Base-by-base conservation (phyloP, 2,113 vertebrate species). In the Plecotus auritus region DNA sequence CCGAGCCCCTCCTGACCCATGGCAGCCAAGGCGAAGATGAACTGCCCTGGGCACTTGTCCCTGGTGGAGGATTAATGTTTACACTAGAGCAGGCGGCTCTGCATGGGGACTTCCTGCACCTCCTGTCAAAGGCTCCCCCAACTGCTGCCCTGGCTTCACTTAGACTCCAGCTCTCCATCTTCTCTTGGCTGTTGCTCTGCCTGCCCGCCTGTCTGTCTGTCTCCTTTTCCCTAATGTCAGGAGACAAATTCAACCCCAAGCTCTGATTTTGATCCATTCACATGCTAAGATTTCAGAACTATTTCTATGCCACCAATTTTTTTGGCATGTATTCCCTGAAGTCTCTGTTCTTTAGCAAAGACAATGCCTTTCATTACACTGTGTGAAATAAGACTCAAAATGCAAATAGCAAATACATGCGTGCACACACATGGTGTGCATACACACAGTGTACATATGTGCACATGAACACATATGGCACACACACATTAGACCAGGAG, bases 381-480 rank as follows among this genome's bases (percentile, higher is more conserved):
- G 3, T 23, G 8, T 40, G 30, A 85, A 69, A 51, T 30, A 56
- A 86, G 56, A 56, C 30, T 56, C 80, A 42, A 91, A 81, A 73
- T 67, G 23, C 51, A 82, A 76, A 82, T 1, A 78, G 78, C 35
- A 61, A 49, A 70, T 45, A 28, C 32, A 64, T 32, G 64, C 23
- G 8, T 2, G 2, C 30, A 26, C 42, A 61, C 12, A 45, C 30
- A 13, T 9, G 2, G 4, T n/a, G 2, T 18, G 10, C 8, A 70
- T 4, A 10, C 18, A 69, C 3, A 0, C 12, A 73, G 13, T 30
- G 16, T 47, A 40, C 49, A 51, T 22, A 18, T 28, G 30, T 23
- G 28, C 9, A 42, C 45, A 10, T 17, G 26, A 9, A n/a, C 30
- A 85, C 28, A 69, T 7, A 5, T 9, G 0, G 0, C 7, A n/a